A percentile compares a stretch with the other conserved stretches of the same genome.
Conservation (phyloP, 2,797 vertebrate species). For the Pseudopleuronectes americanus region DNA sequence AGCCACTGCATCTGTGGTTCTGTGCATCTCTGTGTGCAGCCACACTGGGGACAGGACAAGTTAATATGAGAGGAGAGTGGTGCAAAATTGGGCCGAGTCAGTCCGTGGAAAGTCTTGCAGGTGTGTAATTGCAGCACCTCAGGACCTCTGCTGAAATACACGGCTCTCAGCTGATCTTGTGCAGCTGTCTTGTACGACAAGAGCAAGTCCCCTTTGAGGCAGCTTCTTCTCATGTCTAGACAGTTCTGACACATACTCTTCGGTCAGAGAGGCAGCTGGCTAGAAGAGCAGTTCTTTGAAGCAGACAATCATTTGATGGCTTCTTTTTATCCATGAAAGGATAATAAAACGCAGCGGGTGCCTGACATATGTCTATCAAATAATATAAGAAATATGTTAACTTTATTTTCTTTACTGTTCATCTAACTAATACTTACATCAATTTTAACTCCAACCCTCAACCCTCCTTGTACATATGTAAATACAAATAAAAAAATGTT, state of each 20-base stretch:
- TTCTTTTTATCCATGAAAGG: too few species aligned
- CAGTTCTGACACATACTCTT: constrained; percentile 10
- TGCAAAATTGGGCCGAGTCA: constrained; percentile 30
- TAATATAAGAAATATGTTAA: too few species aligned
- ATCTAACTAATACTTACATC: too few species aligned
- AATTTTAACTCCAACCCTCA: too few species aligned
- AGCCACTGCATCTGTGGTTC: neutral
- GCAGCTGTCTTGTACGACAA: constrained; percentile 1
- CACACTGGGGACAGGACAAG: neutral
- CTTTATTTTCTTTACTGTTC: too few species aligned
- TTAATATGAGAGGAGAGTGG: neutral
- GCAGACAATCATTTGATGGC: neutral
- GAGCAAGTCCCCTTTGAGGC: constrained; percentile 1
- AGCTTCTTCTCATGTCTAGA: constrained; percentile 4
- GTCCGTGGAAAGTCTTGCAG: constrained; percentile 10
- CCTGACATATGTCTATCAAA: neutral
- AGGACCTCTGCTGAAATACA: constrained; percentile 5
- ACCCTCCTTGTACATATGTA: too few species aligned
- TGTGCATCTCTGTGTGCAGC: too few species aligned
- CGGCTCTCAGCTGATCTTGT: neutral
- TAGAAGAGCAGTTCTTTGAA: neutral
- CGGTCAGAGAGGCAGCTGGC: too few species aligned
- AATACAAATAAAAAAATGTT: constrained; percentile 40
- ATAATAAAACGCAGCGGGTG: too few species aligned
- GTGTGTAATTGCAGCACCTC: constrained; percentile 34